Evolutionary conservation across 1,140 invertebrate genomes (phyloP), one percentile per base, ranked within the genome.

Genomic region (Chrysomallon squamiferum): DNA sequence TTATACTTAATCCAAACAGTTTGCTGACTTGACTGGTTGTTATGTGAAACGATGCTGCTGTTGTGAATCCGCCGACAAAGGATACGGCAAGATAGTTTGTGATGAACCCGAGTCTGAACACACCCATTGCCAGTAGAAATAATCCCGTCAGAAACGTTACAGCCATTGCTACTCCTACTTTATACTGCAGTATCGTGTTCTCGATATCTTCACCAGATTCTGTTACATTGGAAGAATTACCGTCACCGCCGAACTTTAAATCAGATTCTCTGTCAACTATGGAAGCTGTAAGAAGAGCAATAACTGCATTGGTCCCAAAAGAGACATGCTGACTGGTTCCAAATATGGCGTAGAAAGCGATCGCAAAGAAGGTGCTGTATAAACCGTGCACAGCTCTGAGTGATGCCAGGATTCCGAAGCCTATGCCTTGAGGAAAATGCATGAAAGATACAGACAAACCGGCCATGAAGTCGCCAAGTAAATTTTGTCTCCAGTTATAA

Each of bases 371-470:
- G 30, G 80, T 71, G 0, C 73, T 70, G 63, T 83, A 83, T 3
- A 83, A 57, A 2, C 81, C 81, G 62, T 82, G 67, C 4, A 79
- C 57, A 22, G 35, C 83, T 9, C 67, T 68, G 15, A 88, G 68
- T 18, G 74, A 72, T 7, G 87, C 85, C 9, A 88, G 69, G 15
- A 84, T 62, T 13, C 81, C 80, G 72, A 87, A 87, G 18, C 85
- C 87, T 49, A 87, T 85, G 90, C 92, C 93, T 88, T 96, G 95
- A 0, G 95, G 94, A 82, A 97, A 95, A 77, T 96, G 94, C 91
- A 97, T 93, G 66, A 96, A 91, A n/a, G 93, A 93, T 6, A 95
- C 92, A 2, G 94, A 96, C 52, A 93, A 86, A 4, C 95, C 95
- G 2, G 87, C 76, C 43, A 86, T 68, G 45, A 85, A 11, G 70